Percentiles rank a stretch among this genome's conserved stretches.
phyloP scores from a whole-genome alignment of 1,140 invertebrate species.

The Bombus soroeensis region DNA sequence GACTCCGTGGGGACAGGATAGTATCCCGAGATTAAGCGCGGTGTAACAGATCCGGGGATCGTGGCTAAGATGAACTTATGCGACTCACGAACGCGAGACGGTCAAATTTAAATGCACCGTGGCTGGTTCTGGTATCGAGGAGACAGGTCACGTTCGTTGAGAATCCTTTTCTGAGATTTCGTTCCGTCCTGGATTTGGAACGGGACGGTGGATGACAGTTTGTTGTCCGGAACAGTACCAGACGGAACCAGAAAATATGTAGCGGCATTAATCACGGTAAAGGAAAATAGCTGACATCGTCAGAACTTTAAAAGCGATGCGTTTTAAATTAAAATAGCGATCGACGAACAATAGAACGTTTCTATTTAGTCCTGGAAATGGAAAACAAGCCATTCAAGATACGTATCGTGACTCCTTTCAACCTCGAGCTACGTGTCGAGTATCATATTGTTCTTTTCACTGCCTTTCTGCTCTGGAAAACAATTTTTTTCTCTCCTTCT shows the following conservation, averaged over 20 bases:
- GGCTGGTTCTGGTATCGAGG: slow-evolving; percentile 50
- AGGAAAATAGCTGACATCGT: slow-evolving; percentile 20
- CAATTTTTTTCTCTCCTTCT: background rate
- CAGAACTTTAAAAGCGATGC: slow-evolving; percentile 39
- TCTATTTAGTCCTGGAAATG: slow-evolving; percentile 20
- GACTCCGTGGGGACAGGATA: slow-evolving; percentile 13
- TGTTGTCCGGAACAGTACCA: slow-evolving; percentile 26
- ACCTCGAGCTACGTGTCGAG: background rate
- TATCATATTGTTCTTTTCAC: background rate
- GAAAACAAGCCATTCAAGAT: slow-evolving; percentile 28
- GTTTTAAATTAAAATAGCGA: slow-evolving; percentile 64
- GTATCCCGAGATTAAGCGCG: slow-evolving; percentile 42
- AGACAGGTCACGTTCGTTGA: slow-evolving; percentile 62
- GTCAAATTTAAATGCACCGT: slow-evolving; percentile 66
- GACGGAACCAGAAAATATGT: slow-evolving; percentile 30
- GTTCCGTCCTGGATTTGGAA: slow-evolving; percentile 50
- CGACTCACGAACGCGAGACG: slow-evolving; percentile 60
- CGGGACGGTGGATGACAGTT: slow-evolving; percentile 30
- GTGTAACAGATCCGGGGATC: slow-evolving; percentile 61
- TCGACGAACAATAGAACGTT: slow-evolving; percentile 24
- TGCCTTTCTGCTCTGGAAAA: background rate
- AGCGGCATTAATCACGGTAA: slow-evolving; percentile 53
- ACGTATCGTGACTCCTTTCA: slow-evolving; percentile 15
- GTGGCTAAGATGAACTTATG: slow-evolving; percentile 56
- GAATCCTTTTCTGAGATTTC: slow-evolving; percentile 54